Evolutionary conservation across 1,140 invertebrate species (phyloP).

Genomic region (Trachymyrmex septentrionalis): DNA sequence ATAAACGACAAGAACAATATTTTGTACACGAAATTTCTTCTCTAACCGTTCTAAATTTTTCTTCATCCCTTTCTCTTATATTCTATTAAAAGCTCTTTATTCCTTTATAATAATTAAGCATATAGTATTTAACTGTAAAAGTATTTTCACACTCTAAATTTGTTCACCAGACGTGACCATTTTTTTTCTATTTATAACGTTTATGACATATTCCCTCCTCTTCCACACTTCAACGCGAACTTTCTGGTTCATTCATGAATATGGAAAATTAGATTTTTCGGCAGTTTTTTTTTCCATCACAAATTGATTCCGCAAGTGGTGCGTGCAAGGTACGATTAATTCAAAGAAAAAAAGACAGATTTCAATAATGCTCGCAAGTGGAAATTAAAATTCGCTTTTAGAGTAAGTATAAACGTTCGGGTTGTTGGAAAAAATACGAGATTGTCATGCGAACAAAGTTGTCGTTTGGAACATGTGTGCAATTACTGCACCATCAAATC

Average conservation of each 20-base stretch:
- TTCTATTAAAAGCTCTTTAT: background rate
- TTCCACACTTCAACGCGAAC: background rate
- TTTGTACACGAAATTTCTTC: background rate
- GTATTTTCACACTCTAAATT: conserved; percentile 68
- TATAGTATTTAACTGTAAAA: conserved; percentile 38
- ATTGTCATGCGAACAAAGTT: background rate
- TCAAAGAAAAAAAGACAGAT: conserved; percentile 61
- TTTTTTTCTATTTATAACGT: conserved; percentile 27
- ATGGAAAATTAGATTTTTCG: conserved; percentile 78
- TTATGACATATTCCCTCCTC: background rate
- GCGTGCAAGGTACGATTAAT: conserved; percentile 50
- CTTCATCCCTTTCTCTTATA: background rate
- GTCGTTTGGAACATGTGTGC: background rate
- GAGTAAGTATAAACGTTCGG: conserved; percentile 4
- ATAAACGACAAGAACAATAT: conserved; percentile 29
- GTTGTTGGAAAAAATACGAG: background rate
- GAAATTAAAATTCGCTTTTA: conserved; percentile 69
- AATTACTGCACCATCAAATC: background rate
- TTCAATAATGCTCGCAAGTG: conserved; percentile 43
- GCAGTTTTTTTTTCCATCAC: conserved; percentile 33
- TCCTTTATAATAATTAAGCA: conserved; percentile 10
- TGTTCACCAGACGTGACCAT: background rate
- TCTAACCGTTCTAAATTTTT: background rate
- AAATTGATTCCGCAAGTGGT: conserved; percentile 76
- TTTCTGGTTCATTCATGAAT: conserved; percentile 71